Evolutionary conservation across 2,888 invertebrate genomes (phyloP), one percentile per base, ranked within the genome.

Genomic region (Ctenicera cuprea): DNA sequence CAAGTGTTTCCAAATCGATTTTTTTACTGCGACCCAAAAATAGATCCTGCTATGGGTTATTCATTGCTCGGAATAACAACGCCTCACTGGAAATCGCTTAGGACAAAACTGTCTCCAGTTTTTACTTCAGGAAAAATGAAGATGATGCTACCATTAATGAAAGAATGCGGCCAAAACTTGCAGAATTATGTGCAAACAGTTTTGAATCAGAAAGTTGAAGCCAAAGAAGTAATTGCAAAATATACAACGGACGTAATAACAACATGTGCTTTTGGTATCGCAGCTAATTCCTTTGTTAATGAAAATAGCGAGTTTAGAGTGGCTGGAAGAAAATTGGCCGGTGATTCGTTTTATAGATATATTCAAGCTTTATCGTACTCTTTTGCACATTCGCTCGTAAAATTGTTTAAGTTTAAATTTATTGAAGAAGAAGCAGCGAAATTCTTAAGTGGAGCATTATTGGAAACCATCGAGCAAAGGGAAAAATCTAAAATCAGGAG

Each of bases 91-190:
- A 88, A 87, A 77, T 85, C 85, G 41, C 79, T 90, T 14, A 83
- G 90, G 20, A 81, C 86, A 0, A 89, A 88, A 73, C 83, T 90
- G 20, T 87, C 88, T 0, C 90, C 90, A 0, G 88, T 88, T 0
- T 87, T 90, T 79, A 88, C 89, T 1, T 85, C 88, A 0, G 89
- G 88, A 18, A 90, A 89, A 80, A 83, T 90, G 75, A 89, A 87
- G 78, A 82, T 82, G 45, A 89, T 90, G 89, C 85, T 88, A 20
- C 82, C 84, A 0, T 81, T 88, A 11, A 86, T 89, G 78, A 75
- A 84, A n/a, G 85, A 87, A 43, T 86, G 85, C 41, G 85, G 85
- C 0, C 70, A 80, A 37, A 81, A 83, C 43, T 78, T 87, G 37
- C 73, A 54, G 14, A 61, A 64, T 8, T 65, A 73, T 33, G 9